Evolutionary conservation across 2,888 invertebrate species (phyloP).

Genomic region (Carpatolechia fugitivella): DNA sequence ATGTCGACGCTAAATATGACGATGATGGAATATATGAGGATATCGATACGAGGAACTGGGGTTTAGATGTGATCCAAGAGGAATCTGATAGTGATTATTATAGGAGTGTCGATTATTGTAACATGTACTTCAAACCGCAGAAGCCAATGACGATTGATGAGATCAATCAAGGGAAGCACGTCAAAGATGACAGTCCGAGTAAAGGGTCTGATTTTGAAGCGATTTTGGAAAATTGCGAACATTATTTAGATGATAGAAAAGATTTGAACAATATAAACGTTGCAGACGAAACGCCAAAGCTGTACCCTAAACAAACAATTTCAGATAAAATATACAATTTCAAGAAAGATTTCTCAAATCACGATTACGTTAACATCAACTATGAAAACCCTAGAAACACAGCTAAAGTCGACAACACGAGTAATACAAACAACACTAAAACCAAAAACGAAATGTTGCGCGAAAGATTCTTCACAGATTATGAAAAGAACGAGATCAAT

Average conservation of each 20-base stretch:
- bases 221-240: conserved; percentile 52
- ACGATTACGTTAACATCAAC: conserved; percentile 62
- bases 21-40: conserved; percentile 68
- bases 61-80: conserved; percentile 68
- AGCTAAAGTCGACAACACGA: conserved; percentile 27
- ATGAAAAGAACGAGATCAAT: conserved; percentile 59
- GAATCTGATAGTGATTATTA: conserved; percentile 75
- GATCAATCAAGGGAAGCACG: conserved; percentile 28
- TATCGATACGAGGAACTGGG: conserved; percentile 54
- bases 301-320: conserved; percentile 53
- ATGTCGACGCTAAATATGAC: conserved; percentile 32
- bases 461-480: conserved; percentile 55
- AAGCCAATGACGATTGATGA: conserved; percentile 32
- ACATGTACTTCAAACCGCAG: conserved; percentile 38
- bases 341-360: conserved; percentile 66
- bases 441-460: conserved; percentile 62
- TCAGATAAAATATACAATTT: conserved; percentile 66
- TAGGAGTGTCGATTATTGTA: conserved; percentile 65
- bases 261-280: conserved; percentile 14
- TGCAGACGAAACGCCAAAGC: conserved; percentile 36
- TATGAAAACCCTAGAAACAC: conserved; percentile 31
- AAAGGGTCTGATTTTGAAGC: conserved; percentile 38
- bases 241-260: conserved; percentile 34
- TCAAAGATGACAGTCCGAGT: conserved; percentile 25
- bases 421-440: conserved; percentile 39